phyloP scores from a whole-genome alignment of 1,140 invertebrate genomes.

The Akabosia matsudoensis region DNA sequence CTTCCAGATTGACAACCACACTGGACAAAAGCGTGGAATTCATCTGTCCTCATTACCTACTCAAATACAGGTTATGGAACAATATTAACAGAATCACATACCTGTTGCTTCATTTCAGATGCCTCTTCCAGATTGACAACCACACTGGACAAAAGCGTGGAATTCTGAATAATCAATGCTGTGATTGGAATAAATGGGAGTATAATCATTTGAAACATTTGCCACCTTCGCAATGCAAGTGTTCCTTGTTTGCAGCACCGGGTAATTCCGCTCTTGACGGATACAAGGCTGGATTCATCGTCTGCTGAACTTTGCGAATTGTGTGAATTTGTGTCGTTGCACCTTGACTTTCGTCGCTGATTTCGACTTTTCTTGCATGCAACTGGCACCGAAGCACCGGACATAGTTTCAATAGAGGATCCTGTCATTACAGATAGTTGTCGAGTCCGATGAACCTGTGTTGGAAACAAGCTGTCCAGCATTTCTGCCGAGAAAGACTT shows the following conservation, averaged over 20 bases:
- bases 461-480: not conserved
- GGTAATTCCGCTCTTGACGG: conserved; percentile 30
- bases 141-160: conserved; percentile 49
- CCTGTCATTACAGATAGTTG: not conserved
- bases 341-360: not conserved
- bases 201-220: conserved; percentile 51
- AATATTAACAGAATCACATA: conserved; percentile 27
- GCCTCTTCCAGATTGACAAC: conserved; percentile 43
- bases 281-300: conserved; percentile 37
- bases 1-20: conserved; percentile 44
- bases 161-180: conserved; percentile 54
- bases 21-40: conserved; percentile 52
- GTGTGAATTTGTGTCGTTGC: conserved; percentile 19
- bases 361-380: not conserved
- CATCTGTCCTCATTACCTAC: too few relatives aligned
- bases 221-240: not conserved
- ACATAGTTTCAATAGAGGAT: conserved; percentile 4
- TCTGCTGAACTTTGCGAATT: conserved; percentile 34
- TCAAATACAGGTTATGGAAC: too few relatives aligned
- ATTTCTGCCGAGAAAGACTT: not conserved
- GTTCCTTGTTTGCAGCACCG: conserved; percentile 3
- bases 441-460: not conserved
- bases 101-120: conserved; percentile 49
- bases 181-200: conserved; percentile 53
- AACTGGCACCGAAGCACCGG: not conserved